A percentile compares a stretch with the other conserved stretches of the same genome.
Evolutionary conservation across 2,113 vertebrate genomes (phyloP).

Genomic region (Passer montanus): DNA sequence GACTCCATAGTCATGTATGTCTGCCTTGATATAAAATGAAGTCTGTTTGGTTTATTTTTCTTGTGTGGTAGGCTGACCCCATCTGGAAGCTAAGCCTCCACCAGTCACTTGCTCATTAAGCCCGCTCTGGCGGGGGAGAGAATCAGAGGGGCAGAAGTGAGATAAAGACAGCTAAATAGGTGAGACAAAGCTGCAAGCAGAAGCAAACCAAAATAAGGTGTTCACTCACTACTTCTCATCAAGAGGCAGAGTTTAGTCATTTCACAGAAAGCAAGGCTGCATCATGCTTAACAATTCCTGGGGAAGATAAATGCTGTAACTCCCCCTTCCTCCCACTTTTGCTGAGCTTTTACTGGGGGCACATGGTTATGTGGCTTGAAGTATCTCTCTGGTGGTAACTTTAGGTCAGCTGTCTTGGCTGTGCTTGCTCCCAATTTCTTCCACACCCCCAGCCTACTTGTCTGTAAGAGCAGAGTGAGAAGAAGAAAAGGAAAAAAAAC

Average conservation of each 20-base stretch:
- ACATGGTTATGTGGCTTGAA: background rate
- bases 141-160: background rate
- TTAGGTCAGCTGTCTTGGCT: background rate
- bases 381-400: background rate
- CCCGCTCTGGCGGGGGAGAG: rapidly evolving
- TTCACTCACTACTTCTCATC: background rate
- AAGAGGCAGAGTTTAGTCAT: background rate
- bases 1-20: background rate
- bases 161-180: background rate
- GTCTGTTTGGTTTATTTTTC: background rate
- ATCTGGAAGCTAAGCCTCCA: background rate
- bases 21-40: background rate
- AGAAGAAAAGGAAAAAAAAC: background rate
- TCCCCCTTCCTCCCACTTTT: background rate
- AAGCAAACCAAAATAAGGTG: background rate
- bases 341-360: background rate
- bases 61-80: background rate
- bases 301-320: background rate
- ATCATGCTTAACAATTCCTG: rapidly evolving
- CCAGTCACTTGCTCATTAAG: rapidly evolving
- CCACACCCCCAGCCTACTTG: background rate
- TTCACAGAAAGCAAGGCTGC: background rate
- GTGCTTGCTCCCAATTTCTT: background rate
- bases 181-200: background rate
- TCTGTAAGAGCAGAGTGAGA: background rate